A percentile compares a stretch with the other conserved stretches of the same genome.
phyloP scores from a whole-genome alignment of 1,140 invertebrate species.

The Spodoptera litura region DNA sequence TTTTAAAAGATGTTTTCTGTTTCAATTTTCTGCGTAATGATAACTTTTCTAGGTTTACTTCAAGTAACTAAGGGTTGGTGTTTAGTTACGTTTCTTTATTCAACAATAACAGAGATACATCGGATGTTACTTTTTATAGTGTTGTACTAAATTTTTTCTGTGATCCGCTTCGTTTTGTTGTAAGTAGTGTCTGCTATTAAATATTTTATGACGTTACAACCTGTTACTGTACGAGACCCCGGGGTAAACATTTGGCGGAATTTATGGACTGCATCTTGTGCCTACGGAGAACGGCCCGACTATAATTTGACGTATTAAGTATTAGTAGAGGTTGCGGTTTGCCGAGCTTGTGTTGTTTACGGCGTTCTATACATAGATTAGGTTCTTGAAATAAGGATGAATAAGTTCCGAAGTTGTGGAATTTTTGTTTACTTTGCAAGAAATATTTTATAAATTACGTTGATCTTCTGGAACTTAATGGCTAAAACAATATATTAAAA shows the following conservation, averaged over 20 bases:
- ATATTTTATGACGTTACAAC: slow-evolving; percentile 66
- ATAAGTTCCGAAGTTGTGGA: too few relatives aligned
- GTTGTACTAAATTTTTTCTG: slow-evolving; percentile 38
- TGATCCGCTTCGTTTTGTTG: slow-evolving; percentile 49
- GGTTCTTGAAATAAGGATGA: too few relatives aligned
- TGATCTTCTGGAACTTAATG: too few relatives aligned
- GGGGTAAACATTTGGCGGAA: slow-evolving; percentile 54
- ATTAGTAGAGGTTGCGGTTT: slow-evolving; percentile 10
- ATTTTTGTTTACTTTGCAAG: too few relatives aligned
- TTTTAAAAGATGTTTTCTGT: slow-evolving; percentile 36
- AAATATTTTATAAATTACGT: too few relatives aligned
- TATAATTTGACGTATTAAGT: slow-evolving; percentile 39
- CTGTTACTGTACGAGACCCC: slow-evolving; percentile 60
- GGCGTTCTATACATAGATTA: neutral
- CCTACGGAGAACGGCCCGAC: slow-evolving; percentile 19
- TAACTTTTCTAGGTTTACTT: neutral
- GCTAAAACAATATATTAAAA: too few relatives aligned
- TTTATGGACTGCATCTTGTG: slow-evolving; percentile 60
- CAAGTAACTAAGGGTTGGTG: neutral
- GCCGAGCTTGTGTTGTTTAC: neutral
- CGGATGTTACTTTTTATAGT: slow-evolving; percentile 26
- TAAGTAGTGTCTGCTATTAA: slow-evolving; percentile 63
- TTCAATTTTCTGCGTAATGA: slow-evolving; percentile 35
- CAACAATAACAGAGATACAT: neutral
- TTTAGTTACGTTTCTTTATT: slow-evolving; percentile 1